A percentile compares a stretch with the other conserved stretches of the same genome.
Conservation (phyloP, 1,140 invertebrate species). For the Rhizoglyphus robini region DNA sequence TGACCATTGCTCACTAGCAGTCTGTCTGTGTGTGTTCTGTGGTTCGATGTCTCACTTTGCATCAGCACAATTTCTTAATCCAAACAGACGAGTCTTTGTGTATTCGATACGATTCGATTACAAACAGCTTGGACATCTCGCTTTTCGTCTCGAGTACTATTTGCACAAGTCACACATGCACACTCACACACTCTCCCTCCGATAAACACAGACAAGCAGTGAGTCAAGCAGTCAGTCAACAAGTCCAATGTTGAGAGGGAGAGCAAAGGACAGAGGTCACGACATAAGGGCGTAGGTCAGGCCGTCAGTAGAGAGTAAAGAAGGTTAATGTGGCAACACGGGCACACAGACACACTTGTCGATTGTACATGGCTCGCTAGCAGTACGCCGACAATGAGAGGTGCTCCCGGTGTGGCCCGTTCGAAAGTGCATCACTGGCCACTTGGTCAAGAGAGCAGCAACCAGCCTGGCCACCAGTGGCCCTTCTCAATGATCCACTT, state of each 20-base stretch:
- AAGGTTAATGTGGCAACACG: conserved; percentile 5
- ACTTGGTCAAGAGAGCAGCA: no score
- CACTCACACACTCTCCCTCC: neutral
- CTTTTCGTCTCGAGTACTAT: no score
- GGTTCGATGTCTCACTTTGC: no score
- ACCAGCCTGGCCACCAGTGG: no score
- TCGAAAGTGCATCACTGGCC: no score
- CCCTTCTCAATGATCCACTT: neutral
- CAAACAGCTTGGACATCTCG: no score
- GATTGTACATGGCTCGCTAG: neutral
- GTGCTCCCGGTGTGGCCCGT: no score
- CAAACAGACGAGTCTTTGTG: no score
- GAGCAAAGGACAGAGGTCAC: conserved; percentile 2
- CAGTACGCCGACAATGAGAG: neutral
- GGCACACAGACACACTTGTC: neutral
- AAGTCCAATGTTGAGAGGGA: neutral
- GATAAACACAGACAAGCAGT: neutral
- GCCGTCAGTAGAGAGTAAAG: neutral
- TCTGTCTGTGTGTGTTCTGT: neutral
- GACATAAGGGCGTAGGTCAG: conserved; percentile 14
- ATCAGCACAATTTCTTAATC: no score
- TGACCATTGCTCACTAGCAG: neutral
- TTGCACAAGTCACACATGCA: neutral
- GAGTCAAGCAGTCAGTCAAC: conserved; percentile 8
- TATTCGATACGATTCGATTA: neutral